A percentile compares a stretch with the other conserved stretches of the same genome.
Evolutionary conservation across 2,888 invertebrate species (phyloP).

Genomic region (Ennomos fuscantarius): DNA sequence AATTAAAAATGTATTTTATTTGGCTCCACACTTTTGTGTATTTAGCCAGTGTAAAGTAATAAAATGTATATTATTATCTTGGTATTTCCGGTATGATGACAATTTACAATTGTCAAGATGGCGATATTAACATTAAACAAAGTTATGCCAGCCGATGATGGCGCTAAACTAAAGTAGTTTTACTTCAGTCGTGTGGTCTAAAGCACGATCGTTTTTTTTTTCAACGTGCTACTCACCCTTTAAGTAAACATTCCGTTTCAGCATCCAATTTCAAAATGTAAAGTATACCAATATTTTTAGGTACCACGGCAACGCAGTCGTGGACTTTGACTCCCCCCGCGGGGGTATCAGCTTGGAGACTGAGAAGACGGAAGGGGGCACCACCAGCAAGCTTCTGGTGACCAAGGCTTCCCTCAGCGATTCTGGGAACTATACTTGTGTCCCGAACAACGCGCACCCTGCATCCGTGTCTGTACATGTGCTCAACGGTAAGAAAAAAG

Average conservation of each 20-base stretch:
- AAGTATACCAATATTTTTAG: conserved; percentile 58
- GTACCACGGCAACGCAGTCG: conserved; percentile 93
- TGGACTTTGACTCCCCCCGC: conserved; percentile 93
- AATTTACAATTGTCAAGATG: no score
- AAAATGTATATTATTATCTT: no score
- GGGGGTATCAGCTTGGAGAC: conserved; percentile 96
- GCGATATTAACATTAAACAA: no score
- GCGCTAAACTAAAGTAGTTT: no score
- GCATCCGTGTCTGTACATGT: conserved; percentile 94
- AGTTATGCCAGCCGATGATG: no score
- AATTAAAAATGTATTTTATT: no score
- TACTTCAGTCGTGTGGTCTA: no score
- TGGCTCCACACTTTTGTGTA: no score
- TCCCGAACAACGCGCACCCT: conserved; percentile 93
- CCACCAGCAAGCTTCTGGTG: conserved; percentile 93
- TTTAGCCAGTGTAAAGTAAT: no score
- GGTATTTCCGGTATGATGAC: no score
- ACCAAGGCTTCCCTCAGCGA: conserved; percentile 93
- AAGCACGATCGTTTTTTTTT: no score
- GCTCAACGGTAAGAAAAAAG: conserved; percentile 88
- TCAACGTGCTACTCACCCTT: no score
- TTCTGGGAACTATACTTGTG: conserved; percentile 96
- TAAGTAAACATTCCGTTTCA: background rate
- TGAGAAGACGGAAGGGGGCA: conserved; percentile 93
- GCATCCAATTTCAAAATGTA: background rate